These are phyloP conservation scores for Girardia tigrina DNA, from an alignment of 2,888 invertebrate genomes.

Conservation along the genomic window DNA sequence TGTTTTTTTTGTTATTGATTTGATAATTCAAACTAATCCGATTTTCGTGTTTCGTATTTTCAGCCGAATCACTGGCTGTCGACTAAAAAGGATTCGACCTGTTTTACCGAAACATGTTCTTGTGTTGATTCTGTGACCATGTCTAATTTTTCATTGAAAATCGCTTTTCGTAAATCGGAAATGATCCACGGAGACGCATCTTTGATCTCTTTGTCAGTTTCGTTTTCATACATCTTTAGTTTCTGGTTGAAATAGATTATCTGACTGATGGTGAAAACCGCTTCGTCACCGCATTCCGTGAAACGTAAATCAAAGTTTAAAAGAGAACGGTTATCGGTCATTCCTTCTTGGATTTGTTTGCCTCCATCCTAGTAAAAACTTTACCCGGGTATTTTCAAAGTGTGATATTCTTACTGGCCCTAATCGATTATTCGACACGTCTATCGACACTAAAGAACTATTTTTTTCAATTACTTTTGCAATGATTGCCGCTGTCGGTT, in stretches of 20 bases:
- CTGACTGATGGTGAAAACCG: slow-evolving; percentile 49
- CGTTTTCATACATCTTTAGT: slow-evolving; percentile 20
- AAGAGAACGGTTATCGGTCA: slow-evolving; percentile 48
- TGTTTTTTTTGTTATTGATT: no score
- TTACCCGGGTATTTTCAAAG: no score
- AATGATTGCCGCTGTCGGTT: slow-evolving; percentile 47
- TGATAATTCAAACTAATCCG: no score
- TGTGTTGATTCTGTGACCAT: not conserved
- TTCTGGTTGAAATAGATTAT: slow-evolving; percentile 43
- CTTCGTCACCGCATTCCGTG: slow-evolving; percentile 50
- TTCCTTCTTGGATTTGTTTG: slow-evolving; percentile 49
- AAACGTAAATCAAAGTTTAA: slow-evolving; percentile 47
- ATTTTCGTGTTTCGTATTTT: no score
- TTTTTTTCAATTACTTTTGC: slow-evolving; percentile 47
- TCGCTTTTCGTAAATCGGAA: not conserved
- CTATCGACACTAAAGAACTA: slow-evolving; percentile 42
- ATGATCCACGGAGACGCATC: not conserved
- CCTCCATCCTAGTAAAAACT: slow-evolving; percentile 49
- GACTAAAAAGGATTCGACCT: no score
- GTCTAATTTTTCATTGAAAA: not conserved
- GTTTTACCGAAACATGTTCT: no score
- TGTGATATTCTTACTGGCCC: slow-evolving; percentile 49
- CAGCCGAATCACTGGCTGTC: no score
- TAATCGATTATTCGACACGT: slow-evolving; percentile 49
- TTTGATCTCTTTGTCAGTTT: not conserved